Evolutionary conservation across 2,113 vertebrate species (phyloP), one percentile per base, ranked within the genome.

Genomic region (Sphaerodactylus townsendi): DNA sequence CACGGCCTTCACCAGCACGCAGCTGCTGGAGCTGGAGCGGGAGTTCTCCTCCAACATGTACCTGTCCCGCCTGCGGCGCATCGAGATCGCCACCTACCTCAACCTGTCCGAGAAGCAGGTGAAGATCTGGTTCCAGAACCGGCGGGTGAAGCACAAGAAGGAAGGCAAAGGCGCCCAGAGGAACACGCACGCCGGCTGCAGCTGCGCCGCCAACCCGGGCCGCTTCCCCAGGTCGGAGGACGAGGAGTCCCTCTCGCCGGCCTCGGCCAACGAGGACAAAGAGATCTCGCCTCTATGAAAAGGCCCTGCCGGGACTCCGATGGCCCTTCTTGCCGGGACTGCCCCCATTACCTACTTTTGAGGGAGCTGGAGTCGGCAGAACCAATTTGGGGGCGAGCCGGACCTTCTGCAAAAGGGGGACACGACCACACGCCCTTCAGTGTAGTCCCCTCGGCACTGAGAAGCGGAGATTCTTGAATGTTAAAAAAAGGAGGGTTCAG

Each of bases 61-160:
- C 92, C 97, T 99, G 70, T 99, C 99, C 3, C 97, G 99, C 59
- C 96, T 99, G 64, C 95, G 99, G 70, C 96, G 99, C 87, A 99
- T 99, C 90, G 99, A 99, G 90, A 99, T 99, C 85, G 99, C 99
- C 79, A 99, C 99, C 3, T 99, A 99, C 93, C 94, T 99, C 92
- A 99, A 97, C 93, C 96, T 99, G 79, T 99, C 98, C 0, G 99
- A 99, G 95, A 99, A 99, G 80, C 99, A 99, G 91, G 99, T 99
- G 93, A 99, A 99, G 92, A 99, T 99, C 94, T 99, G 99, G 99
- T 99, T 99, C 91, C 99, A 99, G 92, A 99, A 99, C 93, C 97
- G 99, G 83, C 94, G 99, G 5, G 99, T 99, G 85, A 99, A 99
- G 88, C 99, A 99, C 96, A 99, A 99, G 96, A 99, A 99, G 85